These are phyloP conservation scores for Malthinus flaveolus DNA, from an alignment of 2,888 invertebrate genomes.

Conservation along the genomic window DNA sequence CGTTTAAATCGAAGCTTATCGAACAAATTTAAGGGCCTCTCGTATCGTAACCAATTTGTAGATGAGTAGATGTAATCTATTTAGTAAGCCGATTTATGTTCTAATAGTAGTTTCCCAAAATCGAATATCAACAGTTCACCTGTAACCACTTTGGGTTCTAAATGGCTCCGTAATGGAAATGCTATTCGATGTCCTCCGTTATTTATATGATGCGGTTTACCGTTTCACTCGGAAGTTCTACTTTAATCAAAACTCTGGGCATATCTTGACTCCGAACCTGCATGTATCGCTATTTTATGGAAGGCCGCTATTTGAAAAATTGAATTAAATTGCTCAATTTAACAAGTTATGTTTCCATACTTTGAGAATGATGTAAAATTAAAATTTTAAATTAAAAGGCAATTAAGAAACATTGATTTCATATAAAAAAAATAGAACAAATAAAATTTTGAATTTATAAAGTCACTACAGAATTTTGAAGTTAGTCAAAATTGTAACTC, in stretches of 20 bases:
- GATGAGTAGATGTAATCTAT: conserved; percentile 8
- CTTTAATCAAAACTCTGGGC: conserved; percentile 10
- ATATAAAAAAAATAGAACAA: no score
- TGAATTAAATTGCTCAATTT: no score
- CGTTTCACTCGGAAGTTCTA: conserved; percentile 10
- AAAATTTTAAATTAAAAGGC: no score
- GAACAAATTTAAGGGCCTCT: no score
- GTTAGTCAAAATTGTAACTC: no score
- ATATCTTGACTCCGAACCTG: no score
- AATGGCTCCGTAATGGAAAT: conserved; percentile 17
- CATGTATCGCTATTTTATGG: background rate
- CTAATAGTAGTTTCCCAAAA: background rate
- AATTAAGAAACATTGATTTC: no score
- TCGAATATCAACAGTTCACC: conserved; percentile 17
- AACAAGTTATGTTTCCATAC: no score
- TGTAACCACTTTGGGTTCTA: conserved; percentile 10
- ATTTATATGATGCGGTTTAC: conserved; percentile 15
- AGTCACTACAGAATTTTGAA: no score
- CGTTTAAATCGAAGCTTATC: no score
- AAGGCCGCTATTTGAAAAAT: conserved; percentile 6
- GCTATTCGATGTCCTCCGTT: conserved; percentile 11
- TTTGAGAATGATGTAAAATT: no score
- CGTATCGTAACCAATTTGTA: background rate
- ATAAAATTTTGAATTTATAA: no score
- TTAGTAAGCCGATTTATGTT: conserved; percentile 7